Evolutionary conservation across 2,797 vertebrate genomes (phyloP), one percentile per base, ranked within the genome.

Genomic region (Poeciliopsis turneri): DNA sequence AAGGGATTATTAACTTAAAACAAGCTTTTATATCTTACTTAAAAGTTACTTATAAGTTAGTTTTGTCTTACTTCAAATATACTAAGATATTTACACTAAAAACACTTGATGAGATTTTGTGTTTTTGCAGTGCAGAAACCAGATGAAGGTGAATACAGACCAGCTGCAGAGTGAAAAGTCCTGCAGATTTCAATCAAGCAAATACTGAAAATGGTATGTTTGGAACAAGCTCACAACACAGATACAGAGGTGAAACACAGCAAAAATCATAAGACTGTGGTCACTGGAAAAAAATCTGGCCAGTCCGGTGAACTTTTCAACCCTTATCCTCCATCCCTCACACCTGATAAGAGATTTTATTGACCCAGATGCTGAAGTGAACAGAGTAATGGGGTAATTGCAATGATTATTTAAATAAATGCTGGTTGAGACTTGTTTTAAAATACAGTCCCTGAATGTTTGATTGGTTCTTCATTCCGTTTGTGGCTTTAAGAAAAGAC

Each of bases 111-210:
- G 23, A 20, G 2, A 51, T 20, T 51, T 51, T 51, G 49, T 51
- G 49, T 23, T 51, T 23, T 51, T 51, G 46, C 80, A 81, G 80
- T 72, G 51, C 41, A 55, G 81, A 43, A 59, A 64, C 43, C 41
- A 41, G 68, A 57, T 69, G 23, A 5, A 70, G 45, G 75, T 51
- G 53, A 78, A 84, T n/a, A 66, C 5, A 81, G 39, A 53, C 12
- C n/a, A 4, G 49, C 18, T n/a, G 75, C 49, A 68, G 25, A 49
- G 20, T 28, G 10, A 43, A 64, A 43, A 28, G 72, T 72, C 41
- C 9, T 23, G n/a, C n/a, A 70, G 59, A 75, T 73, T 18, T 46
- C 36, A 76, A 70, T 41, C 28, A 30, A 36, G 47, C 10, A 36
- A 0, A 5, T 36, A 78, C 59, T 3, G 47, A 13, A 68, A 72